phyloP scores from a whole-genome alignment of 1,140 invertebrate genomes.

The Stegodyphus dumicola region DNA sequence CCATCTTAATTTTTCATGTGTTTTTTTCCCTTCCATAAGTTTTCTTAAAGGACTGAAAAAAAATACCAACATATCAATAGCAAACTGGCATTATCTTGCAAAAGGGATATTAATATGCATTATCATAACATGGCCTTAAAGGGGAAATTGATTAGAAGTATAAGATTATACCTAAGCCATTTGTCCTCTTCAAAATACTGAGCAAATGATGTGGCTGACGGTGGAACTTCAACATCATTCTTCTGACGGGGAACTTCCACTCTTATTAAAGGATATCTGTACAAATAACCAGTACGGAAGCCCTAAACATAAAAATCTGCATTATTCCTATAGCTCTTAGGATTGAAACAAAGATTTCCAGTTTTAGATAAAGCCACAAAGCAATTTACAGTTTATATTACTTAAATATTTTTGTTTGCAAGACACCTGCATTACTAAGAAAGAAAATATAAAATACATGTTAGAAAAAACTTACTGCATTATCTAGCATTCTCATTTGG shows the following conservation, averaged over 20 bases:
- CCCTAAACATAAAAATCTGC: slow-evolving; percentile 69
- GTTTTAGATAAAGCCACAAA: background rate
- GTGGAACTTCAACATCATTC: slow-evolving; percentile 95
- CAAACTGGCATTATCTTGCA: too few relatives aligned
- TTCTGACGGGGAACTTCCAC: slow-evolving; percentile 85
- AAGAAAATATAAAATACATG: background rate
- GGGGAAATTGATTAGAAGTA: too few relatives aligned
- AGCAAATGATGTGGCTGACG: slow-evolving; percentile 89
- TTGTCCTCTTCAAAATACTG: slow-evolving; percentile 78
- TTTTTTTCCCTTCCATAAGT: slow-evolving; percentile 79
- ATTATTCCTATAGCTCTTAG: too few relatives aligned
- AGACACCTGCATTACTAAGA: background rate
- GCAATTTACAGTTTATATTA: background rate
- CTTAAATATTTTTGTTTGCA: background rate
- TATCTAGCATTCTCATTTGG: slow-evolving; percentile 96
- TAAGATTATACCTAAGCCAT: slow-evolving; percentile 62
- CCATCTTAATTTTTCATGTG: slow-evolving; percentile 93
- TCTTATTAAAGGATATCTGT: slow-evolving; percentile 90
- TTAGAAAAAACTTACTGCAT: slow-evolving; percentile 68
- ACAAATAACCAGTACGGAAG: slow-evolving; percentile 96
- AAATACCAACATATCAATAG: background rate
- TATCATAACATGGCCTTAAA: too few relatives aligned
- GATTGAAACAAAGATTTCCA: too few relatives aligned
- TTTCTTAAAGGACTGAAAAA: slow-evolving; percentile 81
- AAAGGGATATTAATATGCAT: too few relatives aligned